Evolutionary conservation across 2,888 invertebrate genomes (phyloP), one percentile per base, ranked within the genome.

Genomic region (Monochamus alternatus): DNA sequence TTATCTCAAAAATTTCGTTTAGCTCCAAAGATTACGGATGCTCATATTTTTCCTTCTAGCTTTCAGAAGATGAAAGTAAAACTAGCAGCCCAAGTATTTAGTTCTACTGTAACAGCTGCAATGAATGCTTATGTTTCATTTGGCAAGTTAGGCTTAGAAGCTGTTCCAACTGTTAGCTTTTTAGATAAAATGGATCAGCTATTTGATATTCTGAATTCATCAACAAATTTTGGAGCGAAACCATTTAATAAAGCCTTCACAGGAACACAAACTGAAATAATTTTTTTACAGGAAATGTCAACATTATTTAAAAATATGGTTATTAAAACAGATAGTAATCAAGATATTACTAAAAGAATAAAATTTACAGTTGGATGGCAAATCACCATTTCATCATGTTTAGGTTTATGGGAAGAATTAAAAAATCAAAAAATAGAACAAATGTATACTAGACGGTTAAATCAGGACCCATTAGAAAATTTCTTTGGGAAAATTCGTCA

Each of bases 401-500:
- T 66, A 52, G 2, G n/a, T 5, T 5, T 66, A n/a, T 66, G 52
- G 51, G 12, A 52, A 9, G 31, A 10, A 22, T 51, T 52, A 66
- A 65, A 65, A 43, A 1, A 38, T 22, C 22, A 38, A 38, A 38
- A n/a, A 10, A 47, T 22, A 3, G 22, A 10, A n/a, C 47, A 8
- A 5, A 32, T 2, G 30, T 60, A 32, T 31, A 60, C 60, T 3
- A 4, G 62, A 8, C n/a, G 55, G 3, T 14, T 55, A n/a, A 81
- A 82, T 70, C 81, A 73, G 65, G 80, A 76, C 63, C 22, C 22
- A 22, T 22, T 80, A 1, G 80, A 80, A 76, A 79, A 77, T 59
- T 78, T 74, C n/a, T 80, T 78, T 73, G 76, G 75, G 12, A 31
- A 10, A 14, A 66, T 78, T 30, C 58, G 78, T 30, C 65, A 76